These are phyloP conservation scores for Tribolium madens DNA, from an alignment of 1,140 invertebrate species.

Conservation along the genomic window DNA sequence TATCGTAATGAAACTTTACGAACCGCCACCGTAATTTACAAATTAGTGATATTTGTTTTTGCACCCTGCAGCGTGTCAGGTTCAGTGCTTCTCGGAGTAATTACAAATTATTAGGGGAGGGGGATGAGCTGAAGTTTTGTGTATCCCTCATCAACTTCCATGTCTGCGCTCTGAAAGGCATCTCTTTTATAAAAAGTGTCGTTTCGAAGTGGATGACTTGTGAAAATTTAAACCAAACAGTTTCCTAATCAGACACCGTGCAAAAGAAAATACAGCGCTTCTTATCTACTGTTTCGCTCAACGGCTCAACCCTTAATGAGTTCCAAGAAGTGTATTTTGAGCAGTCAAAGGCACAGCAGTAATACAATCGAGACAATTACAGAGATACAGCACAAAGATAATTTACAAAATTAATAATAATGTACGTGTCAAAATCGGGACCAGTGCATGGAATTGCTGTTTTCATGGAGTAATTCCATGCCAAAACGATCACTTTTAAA, in stretches of 20 bases:
- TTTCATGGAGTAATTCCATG: no score
- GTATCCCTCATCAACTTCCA: not conserved
- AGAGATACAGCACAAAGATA: constrained; percentile 15
- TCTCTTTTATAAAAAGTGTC: not conserved
- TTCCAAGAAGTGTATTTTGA: constrained; percentile 13
- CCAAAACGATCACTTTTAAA: no score
- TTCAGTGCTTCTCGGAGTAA: not conserved
- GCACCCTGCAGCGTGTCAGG: constrained; percentile 11
- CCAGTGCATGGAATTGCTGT: no score
- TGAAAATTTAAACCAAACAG: constrained; percentile 20
- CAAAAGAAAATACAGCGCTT: not conserved
- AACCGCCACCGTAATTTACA: not conserved
- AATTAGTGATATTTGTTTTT: constrained; percentile 16
- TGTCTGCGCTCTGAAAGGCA: not conserved
- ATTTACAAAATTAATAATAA: constrained; percentile 28
- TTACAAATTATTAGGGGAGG: constrained; percentile 1
- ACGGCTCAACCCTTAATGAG: constrained; percentile 23
- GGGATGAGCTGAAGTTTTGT: not conserved
- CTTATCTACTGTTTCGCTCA: constrained; percentile 15
- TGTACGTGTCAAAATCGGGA: constrained; percentile 6
- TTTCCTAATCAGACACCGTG: not conserved
- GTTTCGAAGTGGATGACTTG: constrained; percentile 1
- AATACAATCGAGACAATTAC: constrained; percentile 2
- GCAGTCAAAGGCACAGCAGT: constrained; percentile 6
- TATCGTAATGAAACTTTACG: not conserved